Evolutionary conservation across 2,797 vertebrate species (phyloP).

Genomic region (Falco novaeseelandiae): DNA sequence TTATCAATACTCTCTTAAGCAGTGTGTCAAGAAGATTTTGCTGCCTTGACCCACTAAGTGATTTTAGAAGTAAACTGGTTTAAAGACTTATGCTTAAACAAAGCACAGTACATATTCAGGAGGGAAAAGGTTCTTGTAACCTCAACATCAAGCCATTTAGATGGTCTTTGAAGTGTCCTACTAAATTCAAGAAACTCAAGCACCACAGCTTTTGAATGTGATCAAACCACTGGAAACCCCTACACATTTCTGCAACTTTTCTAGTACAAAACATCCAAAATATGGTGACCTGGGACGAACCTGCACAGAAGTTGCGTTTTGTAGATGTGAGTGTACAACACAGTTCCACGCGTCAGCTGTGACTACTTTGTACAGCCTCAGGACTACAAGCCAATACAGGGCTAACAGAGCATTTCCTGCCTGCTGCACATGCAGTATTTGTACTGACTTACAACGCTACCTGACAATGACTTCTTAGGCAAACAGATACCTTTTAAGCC

Average conservation of each 20-base stretch:
- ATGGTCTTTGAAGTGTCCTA: too few species aligned
- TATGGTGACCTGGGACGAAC: fast-evolving
- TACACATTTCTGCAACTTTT: neutral
- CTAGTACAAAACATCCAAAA: neutral
- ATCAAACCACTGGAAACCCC: neutral
- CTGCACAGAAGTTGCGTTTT: neutral
- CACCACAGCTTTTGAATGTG: neutral
- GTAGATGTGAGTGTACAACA: neutral
- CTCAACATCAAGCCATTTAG: neutral
- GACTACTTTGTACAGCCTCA: neutral
- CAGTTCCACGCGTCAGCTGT: neutral
- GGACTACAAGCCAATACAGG: neutral
- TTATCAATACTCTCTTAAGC: neutral
- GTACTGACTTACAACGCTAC: neutral
- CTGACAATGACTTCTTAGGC: neutral
- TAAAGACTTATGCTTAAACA: neutral
- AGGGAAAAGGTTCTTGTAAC: neutral
- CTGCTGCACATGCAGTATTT: neutral
- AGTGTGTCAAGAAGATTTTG: neutral
- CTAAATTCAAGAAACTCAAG: neutral
- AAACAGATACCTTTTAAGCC: neutral
- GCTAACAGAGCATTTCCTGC: neutral
- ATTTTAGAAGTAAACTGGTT: neutral
- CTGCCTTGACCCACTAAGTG: neutral
- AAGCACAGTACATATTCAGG: neutral